A percentile compares a stretch with the other conserved stretches of the same genome.
phyloP scores from a whole-genome alignment of 2,888 invertebrate genomes.

The Mythimna pallens region DNA sequence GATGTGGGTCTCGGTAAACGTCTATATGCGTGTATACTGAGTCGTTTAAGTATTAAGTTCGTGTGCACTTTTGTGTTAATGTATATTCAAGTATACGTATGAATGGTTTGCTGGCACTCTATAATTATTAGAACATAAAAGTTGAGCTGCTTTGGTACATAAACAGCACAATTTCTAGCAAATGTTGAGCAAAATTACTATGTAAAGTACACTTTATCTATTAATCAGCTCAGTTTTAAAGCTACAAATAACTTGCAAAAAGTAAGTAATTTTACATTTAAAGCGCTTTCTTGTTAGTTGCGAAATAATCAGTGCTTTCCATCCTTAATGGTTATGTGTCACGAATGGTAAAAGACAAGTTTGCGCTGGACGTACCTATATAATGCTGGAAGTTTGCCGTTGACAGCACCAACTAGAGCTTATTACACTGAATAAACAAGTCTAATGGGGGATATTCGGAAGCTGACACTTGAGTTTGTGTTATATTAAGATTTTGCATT shows the following conservation, averaged over 20 bases:
- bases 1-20: no score
- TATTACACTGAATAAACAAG: conserved; percentile 62
- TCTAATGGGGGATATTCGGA: conserved; percentile 39
- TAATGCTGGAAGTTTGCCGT: conserved; percentile 57
- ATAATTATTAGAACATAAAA: conserved; percentile 11
- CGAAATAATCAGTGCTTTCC: conserved; percentile 57
- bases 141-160: not conserved
- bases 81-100: not conserved
- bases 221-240: conserved; percentile 49
- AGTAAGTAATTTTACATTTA: conserved; percentile 59
- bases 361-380: conserved; percentile 57
- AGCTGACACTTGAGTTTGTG: conserved; percentile 43
- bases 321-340: conserved; percentile 56
- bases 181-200: conserved; percentile 34
- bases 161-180: conserved; percentile 22
- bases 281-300: conserved; percentile 64
- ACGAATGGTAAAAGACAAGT: conserved; percentile 58
- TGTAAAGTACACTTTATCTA: conserved; percentile 47
- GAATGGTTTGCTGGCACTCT: not conserved
- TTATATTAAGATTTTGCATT: conserved; percentile 9
- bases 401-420: conserved; percentile 58
- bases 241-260: conserved; percentile 46
- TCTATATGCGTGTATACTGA: no score
- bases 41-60: not conserved
- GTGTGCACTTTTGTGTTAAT: not conserved